Evolutionary conservation across 2,888 invertebrate genomes (phyloP).

Genomic region (Deilephila porcellus): DNA sequence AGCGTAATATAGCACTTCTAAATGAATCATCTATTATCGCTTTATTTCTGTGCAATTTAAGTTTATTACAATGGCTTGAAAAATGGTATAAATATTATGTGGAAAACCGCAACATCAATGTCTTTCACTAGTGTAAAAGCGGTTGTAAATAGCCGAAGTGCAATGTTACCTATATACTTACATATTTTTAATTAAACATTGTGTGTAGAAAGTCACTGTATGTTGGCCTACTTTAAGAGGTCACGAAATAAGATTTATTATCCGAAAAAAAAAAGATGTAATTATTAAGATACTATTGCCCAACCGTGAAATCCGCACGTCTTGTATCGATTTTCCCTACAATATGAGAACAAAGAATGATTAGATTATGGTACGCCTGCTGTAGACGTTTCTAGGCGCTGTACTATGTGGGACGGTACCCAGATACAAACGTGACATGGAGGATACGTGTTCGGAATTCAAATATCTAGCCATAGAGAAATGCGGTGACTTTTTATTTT

Average conservation of each 20-base stretch:
- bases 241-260: neutral
- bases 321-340: slow-evolving; percentile 2
- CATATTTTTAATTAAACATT: no score
- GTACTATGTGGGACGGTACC: neutral
- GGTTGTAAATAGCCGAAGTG: no score
- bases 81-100: neutral
- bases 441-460: neutral
- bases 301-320: slow-evolving; percentile 3
- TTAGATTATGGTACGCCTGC: neutral
- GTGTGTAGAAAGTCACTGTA: no score
- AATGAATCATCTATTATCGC: slow-evolving; percentile 16
- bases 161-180: no score
- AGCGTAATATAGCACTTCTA: slow-evolving; percentile 5
- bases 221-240: no score
- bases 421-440: neutral
- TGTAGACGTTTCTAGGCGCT: neutral
- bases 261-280: neutral
- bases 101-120: no score
- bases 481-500: no score
- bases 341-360: neutral
- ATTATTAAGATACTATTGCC: neutral
- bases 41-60: slow-evolving; percentile 19
- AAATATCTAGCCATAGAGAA: neutral
- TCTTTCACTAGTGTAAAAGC: no score
- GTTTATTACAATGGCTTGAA: neutral